A percentile compares a stretch with the other conserved stretches of the same genome.
Conservation (phyloP, 1,140 invertebrate genomes). For the Polypedilum pembai region DNA sequence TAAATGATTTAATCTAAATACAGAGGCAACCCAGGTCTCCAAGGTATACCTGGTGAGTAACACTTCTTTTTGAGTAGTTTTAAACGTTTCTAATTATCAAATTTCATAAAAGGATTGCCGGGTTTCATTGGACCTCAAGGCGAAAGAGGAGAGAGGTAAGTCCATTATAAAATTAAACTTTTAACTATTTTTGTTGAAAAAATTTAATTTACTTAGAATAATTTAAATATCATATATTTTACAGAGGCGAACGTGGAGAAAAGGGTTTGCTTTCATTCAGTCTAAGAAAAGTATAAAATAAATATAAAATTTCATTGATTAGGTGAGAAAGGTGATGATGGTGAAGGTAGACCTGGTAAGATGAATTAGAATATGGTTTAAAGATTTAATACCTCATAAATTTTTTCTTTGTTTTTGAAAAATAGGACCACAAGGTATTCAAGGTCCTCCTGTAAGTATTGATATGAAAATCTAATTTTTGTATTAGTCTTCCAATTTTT, state of each 20-base stretch:
- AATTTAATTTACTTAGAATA: neutral
- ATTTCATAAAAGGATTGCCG: neutral
- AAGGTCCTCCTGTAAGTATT: neutral
- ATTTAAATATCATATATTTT: neutral
- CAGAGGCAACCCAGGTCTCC: too few species aligned
- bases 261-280: neutral
- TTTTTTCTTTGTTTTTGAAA: neutral
- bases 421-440: neutral
- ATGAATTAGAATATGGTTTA: too few species aligned
- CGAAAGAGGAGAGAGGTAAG: neutral
- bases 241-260: conserved; percentile 20
- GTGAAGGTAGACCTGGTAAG: neutral
- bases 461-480: neutral
- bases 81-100: too few species aligned
- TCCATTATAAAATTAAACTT: too few species aligned
- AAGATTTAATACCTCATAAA: too few species aligned
- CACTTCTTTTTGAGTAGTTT: neutral
- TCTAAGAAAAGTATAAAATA: neutral
- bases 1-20: neutral
- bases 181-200: neutral
- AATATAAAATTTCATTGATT: neutral
- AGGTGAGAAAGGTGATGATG: conserved; percentile 7
- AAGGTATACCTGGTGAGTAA: too few species aligned
- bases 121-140: neutral
- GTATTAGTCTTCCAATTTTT: too few species aligned